Percentiles rank a stretch among this genome's conserved stretches.
Conservation (phyloP, 2,797 vertebrate species). For the Urosaurus nigricauda region DNA sequence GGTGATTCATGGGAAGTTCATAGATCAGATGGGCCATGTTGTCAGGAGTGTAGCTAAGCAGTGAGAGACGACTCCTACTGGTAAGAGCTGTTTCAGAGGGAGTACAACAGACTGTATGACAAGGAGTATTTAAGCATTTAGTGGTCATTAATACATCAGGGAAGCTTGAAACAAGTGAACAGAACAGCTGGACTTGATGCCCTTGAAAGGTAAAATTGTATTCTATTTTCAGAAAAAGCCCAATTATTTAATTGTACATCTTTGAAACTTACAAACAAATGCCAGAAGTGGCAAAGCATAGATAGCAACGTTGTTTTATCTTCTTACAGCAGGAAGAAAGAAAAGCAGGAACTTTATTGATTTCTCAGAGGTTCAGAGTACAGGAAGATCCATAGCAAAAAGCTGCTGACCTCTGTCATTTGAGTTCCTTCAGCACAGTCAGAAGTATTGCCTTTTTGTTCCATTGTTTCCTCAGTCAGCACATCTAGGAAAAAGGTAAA, state of each 20-base stretch:
- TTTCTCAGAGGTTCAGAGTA: slow-evolving; percentile 14
- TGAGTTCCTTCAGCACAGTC: neutral
- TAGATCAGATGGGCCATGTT: no score
- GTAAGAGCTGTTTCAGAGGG: no score
- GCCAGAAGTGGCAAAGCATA: neutral
- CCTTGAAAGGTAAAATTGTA: neutral
- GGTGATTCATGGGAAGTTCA: no score
- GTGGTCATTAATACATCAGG: neutral
- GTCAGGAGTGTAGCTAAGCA: no score
- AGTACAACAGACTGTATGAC: no score
- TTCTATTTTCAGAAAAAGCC: neutral
- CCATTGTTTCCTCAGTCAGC: slow-evolving; percentile 9
- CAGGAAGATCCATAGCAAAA: slow-evolving; percentile 38
- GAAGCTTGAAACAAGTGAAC: neutral
- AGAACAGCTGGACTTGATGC: neutral
- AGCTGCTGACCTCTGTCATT: slow-evolving; percentile 14
- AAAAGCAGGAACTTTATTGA: slow-evolving; percentile 29
- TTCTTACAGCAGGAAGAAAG: slow-evolving; percentile 44
- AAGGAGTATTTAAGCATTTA: neutral
- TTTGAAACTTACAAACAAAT: neutral
- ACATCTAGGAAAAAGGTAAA: neutral
- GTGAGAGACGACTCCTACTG: no score
- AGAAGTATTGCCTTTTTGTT: slow-evolving; percentile 34
- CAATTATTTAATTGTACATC: neutral
- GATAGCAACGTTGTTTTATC: neutral